Evolutionary conservation across 2,113 vertebrate species (phyloP).

Genomic region (Cinclus mexicanus): DNA sequence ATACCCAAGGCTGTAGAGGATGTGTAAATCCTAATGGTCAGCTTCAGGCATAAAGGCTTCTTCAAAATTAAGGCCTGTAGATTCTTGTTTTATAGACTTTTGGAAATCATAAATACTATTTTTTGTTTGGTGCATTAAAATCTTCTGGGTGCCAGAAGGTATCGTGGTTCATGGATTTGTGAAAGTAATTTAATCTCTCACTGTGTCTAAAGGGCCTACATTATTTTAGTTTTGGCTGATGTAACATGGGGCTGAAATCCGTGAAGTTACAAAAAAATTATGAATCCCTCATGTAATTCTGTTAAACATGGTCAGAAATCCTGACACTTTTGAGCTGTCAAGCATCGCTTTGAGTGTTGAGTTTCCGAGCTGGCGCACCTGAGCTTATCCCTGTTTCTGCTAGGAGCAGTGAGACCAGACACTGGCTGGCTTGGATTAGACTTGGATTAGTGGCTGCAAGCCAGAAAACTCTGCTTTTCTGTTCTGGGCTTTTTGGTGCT

Average conservation of each 20-base stretch:
- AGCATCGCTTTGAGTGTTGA: neutral
- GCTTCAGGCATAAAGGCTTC: neutral
- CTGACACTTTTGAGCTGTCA: neutral
- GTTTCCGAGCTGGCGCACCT: neutral
- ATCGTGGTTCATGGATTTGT: neutral
- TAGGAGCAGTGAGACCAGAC: neutral
- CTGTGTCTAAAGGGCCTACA: accelerated
- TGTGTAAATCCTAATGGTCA: neutral
- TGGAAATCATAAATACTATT: neutral
- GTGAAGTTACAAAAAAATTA: neutral
- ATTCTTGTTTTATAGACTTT: neutral
- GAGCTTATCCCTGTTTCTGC: neutral
- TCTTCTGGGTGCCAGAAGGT: neutral
- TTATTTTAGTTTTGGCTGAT: neutral
- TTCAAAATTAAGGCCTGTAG: neutral
- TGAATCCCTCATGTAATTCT: neutral
- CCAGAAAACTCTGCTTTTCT: neutral
- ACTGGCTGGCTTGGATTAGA: neutral
- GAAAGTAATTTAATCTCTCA: neutral
- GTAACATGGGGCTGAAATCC: neutral
- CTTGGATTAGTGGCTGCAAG: neutral
- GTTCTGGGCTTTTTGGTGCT: neutral
- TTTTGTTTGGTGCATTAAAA: neutral
- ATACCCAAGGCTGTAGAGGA: neutral
- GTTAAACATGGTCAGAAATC: neutral